Conservation (phyloP, 2,888 invertebrate genomes). For the Cantharis rustica region DNA sequence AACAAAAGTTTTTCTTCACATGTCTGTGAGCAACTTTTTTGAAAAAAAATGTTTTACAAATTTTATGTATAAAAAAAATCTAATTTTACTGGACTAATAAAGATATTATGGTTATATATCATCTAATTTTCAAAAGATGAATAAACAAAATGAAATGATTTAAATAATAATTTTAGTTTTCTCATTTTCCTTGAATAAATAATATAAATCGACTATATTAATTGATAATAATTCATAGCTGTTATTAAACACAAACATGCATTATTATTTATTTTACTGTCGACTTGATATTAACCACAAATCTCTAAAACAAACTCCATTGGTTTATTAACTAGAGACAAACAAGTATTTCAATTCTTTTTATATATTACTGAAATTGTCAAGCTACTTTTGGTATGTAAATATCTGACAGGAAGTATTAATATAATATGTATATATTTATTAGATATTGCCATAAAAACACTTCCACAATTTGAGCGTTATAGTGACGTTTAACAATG, state of each 20-base stretch:
- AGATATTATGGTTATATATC: too few species aligned
- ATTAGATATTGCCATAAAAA: constrained; percentile 9
- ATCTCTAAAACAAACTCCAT: background rate
- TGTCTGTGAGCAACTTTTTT: too few species aligned
- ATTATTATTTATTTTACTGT: background rate
- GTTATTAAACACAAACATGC: background rate
- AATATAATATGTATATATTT: constrained; percentile 5
- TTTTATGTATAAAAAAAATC: too few species aligned
- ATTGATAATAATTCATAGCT: background rate
- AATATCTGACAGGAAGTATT: constrained; percentile 9
- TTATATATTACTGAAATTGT: background rate
- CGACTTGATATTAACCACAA: background rate
- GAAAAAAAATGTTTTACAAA: too few species aligned
- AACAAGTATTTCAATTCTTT: constrained; percentile 5
- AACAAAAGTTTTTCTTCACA: too few species aligned
- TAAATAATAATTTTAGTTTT: background rate
- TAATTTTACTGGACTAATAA: too few species aligned
- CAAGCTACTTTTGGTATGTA: background rate
- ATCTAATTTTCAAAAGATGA: too few species aligned
- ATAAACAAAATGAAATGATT: background rate
- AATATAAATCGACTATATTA: background rate
- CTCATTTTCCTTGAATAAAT: background rate
- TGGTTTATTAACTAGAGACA: constrained; percentile 1
- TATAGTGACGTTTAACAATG: background rate
- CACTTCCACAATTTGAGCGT: constrained; percentile 1